Percentiles rank a stretch among this genome's conserved stretches.
These are phyloP conservation scores for Fukomys damarensis DNA, from an alignment of 2,113 vertebrate genomes.

Conservation along the genomic window DNA sequence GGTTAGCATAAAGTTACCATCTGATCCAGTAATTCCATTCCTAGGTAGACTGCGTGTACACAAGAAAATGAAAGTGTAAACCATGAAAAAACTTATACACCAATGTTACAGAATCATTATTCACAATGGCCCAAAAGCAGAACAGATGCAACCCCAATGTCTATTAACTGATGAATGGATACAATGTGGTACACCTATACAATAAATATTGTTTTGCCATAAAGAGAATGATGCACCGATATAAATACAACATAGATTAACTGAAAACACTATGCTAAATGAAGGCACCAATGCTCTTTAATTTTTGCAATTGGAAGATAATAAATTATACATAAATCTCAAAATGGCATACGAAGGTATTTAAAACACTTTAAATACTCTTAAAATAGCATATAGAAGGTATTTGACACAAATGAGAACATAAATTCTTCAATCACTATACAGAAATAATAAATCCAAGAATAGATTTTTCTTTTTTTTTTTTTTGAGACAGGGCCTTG, in stretches of 20 bases:
- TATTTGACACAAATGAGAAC: background rate
- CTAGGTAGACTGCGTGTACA: background rate
- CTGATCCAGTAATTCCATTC: background rate
- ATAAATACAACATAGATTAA: conserved; percentile 11
- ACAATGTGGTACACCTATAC: background rate
- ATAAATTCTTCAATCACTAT: background rate
- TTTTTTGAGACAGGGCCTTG: background rate
- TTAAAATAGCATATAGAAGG: background rate
- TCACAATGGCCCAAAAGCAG: conserved; percentile 16
- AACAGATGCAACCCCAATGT: background rate
- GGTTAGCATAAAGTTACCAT: background rate
- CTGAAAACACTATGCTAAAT: conserved; percentile 28
- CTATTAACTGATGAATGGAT: background rate
- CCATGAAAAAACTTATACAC: conserved; percentile 19
- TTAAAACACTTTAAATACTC: background rate
- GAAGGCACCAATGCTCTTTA: background rate
- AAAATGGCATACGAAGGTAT: no score
- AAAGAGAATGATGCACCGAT: conserved; percentile 40
- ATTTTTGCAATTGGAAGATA: background rate
- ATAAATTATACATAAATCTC: background rate
- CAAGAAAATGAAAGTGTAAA: conserved; percentile 13
- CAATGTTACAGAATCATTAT: conserved; percentile 26
- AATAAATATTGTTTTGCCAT: background rate
- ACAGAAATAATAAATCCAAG: conserved; percentile 4
- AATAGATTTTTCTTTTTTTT: background rate